phyloP scores from a whole-genome alignment of 2,797 vertebrate genomes.

The Botia almorhae region DNA sequence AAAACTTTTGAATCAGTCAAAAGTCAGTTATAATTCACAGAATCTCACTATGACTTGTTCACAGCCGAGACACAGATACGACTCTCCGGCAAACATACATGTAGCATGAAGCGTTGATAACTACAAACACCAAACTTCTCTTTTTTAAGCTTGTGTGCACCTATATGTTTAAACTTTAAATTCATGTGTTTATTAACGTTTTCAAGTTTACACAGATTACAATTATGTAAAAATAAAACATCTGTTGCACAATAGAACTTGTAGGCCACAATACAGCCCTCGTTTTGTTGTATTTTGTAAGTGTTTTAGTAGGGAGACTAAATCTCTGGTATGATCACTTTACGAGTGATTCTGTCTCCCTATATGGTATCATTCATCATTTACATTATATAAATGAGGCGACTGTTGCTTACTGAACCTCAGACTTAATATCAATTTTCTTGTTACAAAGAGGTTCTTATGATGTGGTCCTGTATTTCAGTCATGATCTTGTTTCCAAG shows the following conservation, averaged over 20 bases:
- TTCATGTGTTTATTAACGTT: no score
- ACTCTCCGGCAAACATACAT: constrained; percentile 72
- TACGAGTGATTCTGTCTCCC: background rate
- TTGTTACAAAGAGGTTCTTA: no score
- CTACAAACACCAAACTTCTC: no score
- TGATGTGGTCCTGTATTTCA: no score
- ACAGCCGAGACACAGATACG: constrained; percentile 70
- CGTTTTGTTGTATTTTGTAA: constrained; percentile 66
- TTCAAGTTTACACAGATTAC: background rate
- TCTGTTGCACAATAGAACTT: constrained; percentile 66
- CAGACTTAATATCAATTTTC: no score
- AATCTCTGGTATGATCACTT: background rate
- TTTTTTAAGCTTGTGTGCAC: no score
- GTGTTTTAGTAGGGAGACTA: background rate
- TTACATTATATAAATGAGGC: no score
- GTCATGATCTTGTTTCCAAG: no score
- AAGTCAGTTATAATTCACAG: no score
- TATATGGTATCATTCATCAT: background rate
- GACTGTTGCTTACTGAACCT: no score
- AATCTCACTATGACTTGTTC: constrained; percentile 70
- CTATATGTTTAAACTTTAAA: no score
- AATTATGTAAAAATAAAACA: background rate
- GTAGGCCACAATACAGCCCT: constrained; percentile 78
- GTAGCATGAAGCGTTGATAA: background rate
- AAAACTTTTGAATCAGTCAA: no score